Conservation (phyloP, 2,797 vertebrate genomes). For the Coregonus suidteri region DNA sequence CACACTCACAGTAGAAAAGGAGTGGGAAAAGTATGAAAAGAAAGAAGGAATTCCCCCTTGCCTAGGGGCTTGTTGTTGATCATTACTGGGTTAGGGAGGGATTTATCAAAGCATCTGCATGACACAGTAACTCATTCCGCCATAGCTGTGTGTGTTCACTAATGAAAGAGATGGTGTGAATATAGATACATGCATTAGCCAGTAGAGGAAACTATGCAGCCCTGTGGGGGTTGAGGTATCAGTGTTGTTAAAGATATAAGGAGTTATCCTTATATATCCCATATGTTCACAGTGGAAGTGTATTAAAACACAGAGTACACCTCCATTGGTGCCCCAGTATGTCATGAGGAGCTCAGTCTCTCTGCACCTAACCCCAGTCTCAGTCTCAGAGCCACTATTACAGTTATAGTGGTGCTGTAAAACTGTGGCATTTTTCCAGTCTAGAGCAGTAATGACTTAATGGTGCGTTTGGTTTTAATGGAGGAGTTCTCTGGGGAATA, state of each 20-base stretch:
- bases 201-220: constrained; percentile 28
- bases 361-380: background rate
- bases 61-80: background rate
- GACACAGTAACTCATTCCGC: background rate
- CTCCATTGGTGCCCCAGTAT: background rate
- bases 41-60: background rate
- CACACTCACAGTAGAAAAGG: background rate
- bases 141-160: background rate
- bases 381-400: constrained; percentile 8
- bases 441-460: constrained; percentile 41
- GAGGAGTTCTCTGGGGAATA: constrained; percentile 55
- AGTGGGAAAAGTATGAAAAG: background rate
- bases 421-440: constrained; percentile 44
- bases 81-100: background rate
- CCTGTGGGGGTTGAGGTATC: constrained; percentile 18
- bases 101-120: background rate
- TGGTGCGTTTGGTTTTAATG: constrained; percentile 75
- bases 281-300: background rate
- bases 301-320: background rate
- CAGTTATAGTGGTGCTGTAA: constrained; percentile 35
- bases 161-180: background rate
- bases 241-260: background rate
- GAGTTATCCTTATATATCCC: background rate
- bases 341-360: background rate
- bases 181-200: too few species aligned